phyloP scores from a whole-genome alignment of 2,797 vertebrate species.

The Champsocephalus gunnari region DNA sequence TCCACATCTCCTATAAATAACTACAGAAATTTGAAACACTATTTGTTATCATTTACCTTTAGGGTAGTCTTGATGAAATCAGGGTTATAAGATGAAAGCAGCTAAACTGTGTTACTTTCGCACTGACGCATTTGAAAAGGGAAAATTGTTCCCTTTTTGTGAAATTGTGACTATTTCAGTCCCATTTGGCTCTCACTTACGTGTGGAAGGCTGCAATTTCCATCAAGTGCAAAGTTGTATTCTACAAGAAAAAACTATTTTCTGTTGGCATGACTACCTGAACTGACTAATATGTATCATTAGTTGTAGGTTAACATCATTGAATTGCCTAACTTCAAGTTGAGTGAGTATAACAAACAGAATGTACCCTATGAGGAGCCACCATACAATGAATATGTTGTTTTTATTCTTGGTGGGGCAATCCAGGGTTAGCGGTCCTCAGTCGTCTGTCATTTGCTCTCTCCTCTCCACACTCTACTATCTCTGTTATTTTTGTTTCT shows the following conservation, averaged over 20 bases:
- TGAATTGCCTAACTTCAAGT: conserved; percentile 7
- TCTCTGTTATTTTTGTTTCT: conserved; percentile 43
- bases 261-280: background rate
- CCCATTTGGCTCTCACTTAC: background rate
- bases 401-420: conserved; percentile 49
- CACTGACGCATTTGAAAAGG: background rate
- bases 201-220: background rate
- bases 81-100: conserved; percentile 21
- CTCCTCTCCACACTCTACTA: conserved; percentile 43
- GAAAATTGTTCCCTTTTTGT: background rate
- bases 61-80: conserved; percentile 24
- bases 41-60: conserved; percentile 20
- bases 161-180: background rate
- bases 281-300: conserved; percentile 12
- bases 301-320: background rate
- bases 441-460: conserved; percentile 62
- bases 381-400: conserved; percentile 31
- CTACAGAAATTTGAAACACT: background rate
- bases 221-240: background rate
- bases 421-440: conserved; percentile 52
- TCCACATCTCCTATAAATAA: background rate
- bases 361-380: conserved; percentile 27
- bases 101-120: background rate
- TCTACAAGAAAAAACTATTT: conserved; percentile 28
- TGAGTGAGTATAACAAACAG: conserved; percentile 54